These are phyloP conservation scores for Heliconius cydno DNA, from an alignment of 2,888 invertebrate species.

Conservation along the genomic window DNA sequence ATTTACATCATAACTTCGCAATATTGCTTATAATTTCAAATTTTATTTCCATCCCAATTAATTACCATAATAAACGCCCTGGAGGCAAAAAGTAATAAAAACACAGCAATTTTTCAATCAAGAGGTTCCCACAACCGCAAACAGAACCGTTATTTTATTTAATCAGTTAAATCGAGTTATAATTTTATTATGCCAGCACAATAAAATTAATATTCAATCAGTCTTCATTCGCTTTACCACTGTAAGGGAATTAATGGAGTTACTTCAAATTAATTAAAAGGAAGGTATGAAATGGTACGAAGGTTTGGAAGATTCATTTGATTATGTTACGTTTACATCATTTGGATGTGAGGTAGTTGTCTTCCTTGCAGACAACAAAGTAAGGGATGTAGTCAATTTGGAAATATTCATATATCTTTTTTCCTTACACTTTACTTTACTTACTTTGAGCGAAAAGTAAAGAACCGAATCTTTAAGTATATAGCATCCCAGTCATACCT, in stretches of 20 bases:
- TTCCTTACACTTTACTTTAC: too few species aligned
- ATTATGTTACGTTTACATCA: neutral
- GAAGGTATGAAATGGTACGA: neutral
- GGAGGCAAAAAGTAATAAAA: neutral
- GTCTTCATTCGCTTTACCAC: slow-evolving; percentile 27
- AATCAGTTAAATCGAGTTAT: slow-evolving; percentile 22
- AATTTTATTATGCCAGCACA: slow-evolving; percentile 33
- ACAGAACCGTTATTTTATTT: slow-evolving; percentile 31
- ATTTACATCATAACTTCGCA: neutral
- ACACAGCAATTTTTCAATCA: slow-evolving; percentile 38
- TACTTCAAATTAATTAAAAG: slow-evolving; percentile 11
- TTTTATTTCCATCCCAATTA: neutral
- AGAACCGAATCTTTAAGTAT: too few species aligned
- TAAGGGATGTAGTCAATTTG: too few species aligned
- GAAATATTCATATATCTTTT: too few species aligned
- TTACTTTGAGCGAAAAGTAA: too few species aligned
- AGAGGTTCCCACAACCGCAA: slow-evolving; percentile 30
- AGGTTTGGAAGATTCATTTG: neutral
- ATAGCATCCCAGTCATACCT: too few species aligned
- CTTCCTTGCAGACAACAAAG: too few species aligned
- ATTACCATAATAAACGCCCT: neutral
- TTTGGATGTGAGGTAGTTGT: neutral
- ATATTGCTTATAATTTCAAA: neutral
- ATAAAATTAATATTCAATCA: slow-evolving; percentile 39
- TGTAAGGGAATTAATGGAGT: slow-evolving; percentile 24